Conservation (phyloP, 2,888 invertebrate species). For the Athripsodes cinereus region DNA sequence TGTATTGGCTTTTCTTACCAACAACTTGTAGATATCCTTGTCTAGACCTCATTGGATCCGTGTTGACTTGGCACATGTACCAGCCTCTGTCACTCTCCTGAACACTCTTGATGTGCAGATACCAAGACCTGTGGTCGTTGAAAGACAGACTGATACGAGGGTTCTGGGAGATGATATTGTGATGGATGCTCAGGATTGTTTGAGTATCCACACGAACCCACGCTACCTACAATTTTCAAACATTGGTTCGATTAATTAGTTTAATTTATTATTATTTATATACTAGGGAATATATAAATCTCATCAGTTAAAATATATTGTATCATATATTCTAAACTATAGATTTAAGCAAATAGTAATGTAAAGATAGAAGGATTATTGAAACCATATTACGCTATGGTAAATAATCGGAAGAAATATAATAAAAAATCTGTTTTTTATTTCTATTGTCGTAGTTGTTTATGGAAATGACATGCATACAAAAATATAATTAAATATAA, state of each 20-base stretch:
- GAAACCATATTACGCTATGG: too few species aligned
- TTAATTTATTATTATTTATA: background rate
- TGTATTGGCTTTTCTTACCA: too few species aligned
- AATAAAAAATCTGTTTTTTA: too few species aligned
- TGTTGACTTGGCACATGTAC: conserved; percentile 92
- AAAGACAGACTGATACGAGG: conserved; percentile 78
- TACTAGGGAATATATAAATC: background rate
- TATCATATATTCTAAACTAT: too few species aligned
- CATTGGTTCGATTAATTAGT: background rate
- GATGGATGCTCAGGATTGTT: conserved; percentile 87
- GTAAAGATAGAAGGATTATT: too few species aligned
- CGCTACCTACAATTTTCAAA: conserved; percentile 62
- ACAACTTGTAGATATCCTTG: conserved; percentile 88
- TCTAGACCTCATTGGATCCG: conserved; percentile 85
- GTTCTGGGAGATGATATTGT: conserved; percentile 87
- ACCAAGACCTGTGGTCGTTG: conserved; percentile 89
- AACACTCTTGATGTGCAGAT: conserved; percentile 80
- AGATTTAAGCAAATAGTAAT: too few species aligned
- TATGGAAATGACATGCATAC: too few species aligned
- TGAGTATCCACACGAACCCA: conserved; percentile 93
- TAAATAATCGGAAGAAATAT: too few species aligned
- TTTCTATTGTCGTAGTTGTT: too few species aligned
- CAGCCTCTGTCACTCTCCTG: conserved; percentile 84
- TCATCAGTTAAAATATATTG: too few species aligned
- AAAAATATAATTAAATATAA: too few species aligned